phyloP scores from a whole-genome alignment of 2,888 invertebrate genomes.

The Leuctra nigra region DNA sequence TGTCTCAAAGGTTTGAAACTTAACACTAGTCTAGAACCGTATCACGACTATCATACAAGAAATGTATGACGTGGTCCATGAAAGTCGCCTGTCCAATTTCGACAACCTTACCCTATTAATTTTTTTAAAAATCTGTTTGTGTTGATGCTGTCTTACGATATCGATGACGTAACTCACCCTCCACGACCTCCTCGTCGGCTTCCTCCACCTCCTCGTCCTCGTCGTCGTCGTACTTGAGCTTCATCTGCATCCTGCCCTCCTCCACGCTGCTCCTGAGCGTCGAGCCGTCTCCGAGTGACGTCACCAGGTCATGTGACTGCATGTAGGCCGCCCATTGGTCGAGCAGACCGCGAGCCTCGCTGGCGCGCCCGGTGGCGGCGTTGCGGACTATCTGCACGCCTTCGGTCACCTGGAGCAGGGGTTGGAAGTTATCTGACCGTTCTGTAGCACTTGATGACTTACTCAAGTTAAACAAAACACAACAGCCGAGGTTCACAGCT shows the following conservation, averaged over 20 bases:
- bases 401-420: conserved; percentile 55
- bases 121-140: too few relatives aligned
- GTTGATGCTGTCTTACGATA: too few relatives aligned
- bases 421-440: neutral
- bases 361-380: conserved; percentile 48
- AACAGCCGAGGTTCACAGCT: too few relatives aligned
- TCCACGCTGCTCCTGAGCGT: conserved; percentile 71
- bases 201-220: conserved; percentile 33
- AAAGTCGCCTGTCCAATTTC: too few relatives aligned
- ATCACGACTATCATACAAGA: too few relatives aligned
- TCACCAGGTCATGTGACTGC: conserved; percentile 70
- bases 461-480: neutral
- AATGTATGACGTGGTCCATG: too few relatives aligned
- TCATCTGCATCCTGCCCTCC: conserved; percentile 65
- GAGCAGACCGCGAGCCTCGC: conserved; percentile 56
- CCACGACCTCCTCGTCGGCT: too few relatives aligned
- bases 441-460: neutral
- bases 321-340: conserved; percentile 66
- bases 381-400: conserved; percentile 69
- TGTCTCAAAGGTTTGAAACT: too few relatives aligned
- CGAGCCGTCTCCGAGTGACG: conserved; percentile 63
- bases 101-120: too few relatives aligned
- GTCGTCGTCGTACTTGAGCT: conserved; percentile 54
- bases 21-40: too few relatives aligned
- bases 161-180: too few relatives aligned